phyloP scores from a whole-genome alignment of 1,140 invertebrate species.

The Matsumurasca onukii region DNA sequence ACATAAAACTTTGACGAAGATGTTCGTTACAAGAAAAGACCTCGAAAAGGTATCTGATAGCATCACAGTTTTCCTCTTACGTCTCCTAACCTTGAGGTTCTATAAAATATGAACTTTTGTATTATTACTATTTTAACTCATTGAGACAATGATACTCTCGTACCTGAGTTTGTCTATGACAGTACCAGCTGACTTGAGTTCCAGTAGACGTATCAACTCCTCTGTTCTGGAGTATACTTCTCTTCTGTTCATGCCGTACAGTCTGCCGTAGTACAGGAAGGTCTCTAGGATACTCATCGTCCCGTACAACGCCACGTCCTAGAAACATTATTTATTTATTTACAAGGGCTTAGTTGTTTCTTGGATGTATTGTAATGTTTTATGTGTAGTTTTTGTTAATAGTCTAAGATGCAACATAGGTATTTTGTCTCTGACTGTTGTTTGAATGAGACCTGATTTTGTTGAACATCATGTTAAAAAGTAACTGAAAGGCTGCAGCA shows the following conservation, averaged over 20 bases:
- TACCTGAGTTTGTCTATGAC: constrained; percentile 43
- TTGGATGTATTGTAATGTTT: background rate
- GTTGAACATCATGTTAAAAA: background rate
- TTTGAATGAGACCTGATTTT: background rate
- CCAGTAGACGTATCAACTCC: constrained; percentile 69
- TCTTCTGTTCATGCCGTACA: constrained; percentile 72
- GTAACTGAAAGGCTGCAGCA: background rate
- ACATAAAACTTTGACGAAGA: no score
- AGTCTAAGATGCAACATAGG: background rate
- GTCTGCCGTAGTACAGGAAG: constrained; percentile 83
- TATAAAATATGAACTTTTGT: no score
- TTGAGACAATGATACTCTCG: no score
- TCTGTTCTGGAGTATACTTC: constrained; percentile 65
- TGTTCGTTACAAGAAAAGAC: no score
- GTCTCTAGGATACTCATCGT: constrained; percentile 87
- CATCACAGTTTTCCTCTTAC: no score
- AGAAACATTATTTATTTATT: constrained; percentile 31
- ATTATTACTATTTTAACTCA: no score
- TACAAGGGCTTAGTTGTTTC: background rate
- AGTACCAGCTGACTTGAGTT: constrained; percentile 63
- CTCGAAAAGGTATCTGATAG: no score
- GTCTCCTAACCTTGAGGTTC: no score
- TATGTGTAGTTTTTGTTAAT: background rate
- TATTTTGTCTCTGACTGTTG: background rate
- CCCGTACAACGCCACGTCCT: constrained; percentile 84